Evolutionary conservation across 1,140 invertebrate species (phyloP), one percentile per base, ranked within the genome.

Genomic region (Rhagoletis pomonella): DNA sequence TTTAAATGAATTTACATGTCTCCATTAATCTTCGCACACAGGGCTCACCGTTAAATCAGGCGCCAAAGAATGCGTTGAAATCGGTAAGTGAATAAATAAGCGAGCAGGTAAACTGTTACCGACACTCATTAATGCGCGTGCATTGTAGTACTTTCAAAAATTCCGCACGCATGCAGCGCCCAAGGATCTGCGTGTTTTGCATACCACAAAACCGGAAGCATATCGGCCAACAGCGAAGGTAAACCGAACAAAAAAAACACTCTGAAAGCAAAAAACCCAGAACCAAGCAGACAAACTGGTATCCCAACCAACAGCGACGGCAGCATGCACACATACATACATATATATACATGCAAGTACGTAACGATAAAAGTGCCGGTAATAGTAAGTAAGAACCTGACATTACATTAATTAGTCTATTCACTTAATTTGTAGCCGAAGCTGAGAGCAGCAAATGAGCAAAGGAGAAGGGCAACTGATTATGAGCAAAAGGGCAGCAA

Each of bases 341-440:
- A 19, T 4, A 29, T 29, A 29, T 29, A 29, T 29, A n/a, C n/a
- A 19, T 64, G 62, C 17, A 19, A 64, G 62, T 6, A 67, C 64
- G 12, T 19, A 10, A 3, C 29, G 39, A 67, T 39, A 42, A 19
- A 29, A 67, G 29, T 42, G 64, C 64, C 29, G 64, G 47, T 47
- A 73, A 73, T 29, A 29, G 29, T 47, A 44, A 44, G 69, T 47
- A 73, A 47, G 17, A 73, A 73, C 29, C 64, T 67, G 64, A 39
- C 64, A 67, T 67, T 67, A 73, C 39, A 73, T 73, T 73, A 73
- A 73, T 73, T 73, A 73, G 69, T 44, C 69, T 44, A 73, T 73
- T 73, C 39, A 73, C 14, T 73, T 47, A 73, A 73, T 62, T 1
- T 62, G 50, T 14, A 62, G 9, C 60, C 29, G 29, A 14, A n/a